Base-by-base conservation (phyloP, 1,140 invertebrate genomes). In the Arctopsyche grandis region DNA sequence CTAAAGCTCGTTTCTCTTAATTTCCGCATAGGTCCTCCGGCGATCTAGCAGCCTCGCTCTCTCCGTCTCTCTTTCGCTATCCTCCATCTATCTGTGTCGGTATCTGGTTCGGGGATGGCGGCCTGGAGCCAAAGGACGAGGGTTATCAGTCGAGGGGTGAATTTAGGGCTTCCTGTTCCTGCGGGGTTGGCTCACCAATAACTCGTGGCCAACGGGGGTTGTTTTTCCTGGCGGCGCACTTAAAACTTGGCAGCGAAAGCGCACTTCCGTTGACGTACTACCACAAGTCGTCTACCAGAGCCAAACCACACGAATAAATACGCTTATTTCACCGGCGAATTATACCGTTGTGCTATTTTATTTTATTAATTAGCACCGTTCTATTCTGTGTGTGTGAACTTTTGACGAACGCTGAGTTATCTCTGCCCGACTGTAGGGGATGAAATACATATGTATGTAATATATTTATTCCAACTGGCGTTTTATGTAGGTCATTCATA, bases 211-310 rank as follows among this genome's bases (percentile, higher is more conserved):
- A 7, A 9, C 69, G 22, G 43, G 71, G 60, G 24, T 48, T 78
- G 77, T 78, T 78, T 78, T 78, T 78, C 69, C 10, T 77, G 24
- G n/a, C 21, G 76, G 44, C 66, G 77, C 77, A 78, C 77, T 78
- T 78, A 78, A 78, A 78, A 78, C 21, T 78, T 78, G 77, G 77
- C 77, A 78, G 16, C 29, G 46, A 73, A 43, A 71, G 44, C 77
- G 44, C 44, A 71, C 46, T 78, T 78, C 77, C 69, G 77, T 12
- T 70, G 63, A 78, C 66, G 77, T 78, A 60, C 16, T 9, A 44
- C 22, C 44, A 74, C n/a, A 9, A 19, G 70, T 74, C 70, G 24
- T 38, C 29, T 38, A 38, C 3, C 1, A 38, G 73, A 46, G 29
- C 69, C 38, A 71, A 48, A 71, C 44, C 24, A 19, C 69, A 26